Evolutionary conservation across 2,797 vertebrate genomes (phyloP).

Genomic region (Phyllotis vaccarum): DNA sequence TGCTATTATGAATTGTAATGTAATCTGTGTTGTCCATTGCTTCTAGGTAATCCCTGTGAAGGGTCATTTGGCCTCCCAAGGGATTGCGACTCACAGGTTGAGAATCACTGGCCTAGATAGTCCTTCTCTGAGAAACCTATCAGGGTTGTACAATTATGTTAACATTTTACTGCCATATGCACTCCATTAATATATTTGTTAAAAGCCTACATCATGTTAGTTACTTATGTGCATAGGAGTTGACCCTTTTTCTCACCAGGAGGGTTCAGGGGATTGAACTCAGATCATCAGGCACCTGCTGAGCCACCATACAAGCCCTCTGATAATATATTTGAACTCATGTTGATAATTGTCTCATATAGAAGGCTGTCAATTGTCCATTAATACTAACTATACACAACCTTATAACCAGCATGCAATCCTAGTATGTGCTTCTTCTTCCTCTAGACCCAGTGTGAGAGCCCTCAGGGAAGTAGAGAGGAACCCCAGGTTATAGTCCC

Average conservation of each 20-base stretch:
- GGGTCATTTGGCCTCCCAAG: not conserved
- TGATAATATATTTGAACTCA: not conserved
- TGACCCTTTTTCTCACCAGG: not conserved
- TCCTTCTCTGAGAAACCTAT: not conserved
- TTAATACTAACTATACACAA: not conserved
- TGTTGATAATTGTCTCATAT: not conserved
- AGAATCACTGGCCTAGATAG: not conserved
- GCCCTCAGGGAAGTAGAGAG: not conserved
- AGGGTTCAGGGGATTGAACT: not conserved
- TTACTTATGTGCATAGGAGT: no score
- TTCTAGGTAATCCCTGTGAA: not conserved
- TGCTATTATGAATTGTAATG: not conserved
- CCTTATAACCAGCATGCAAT: not conserved
- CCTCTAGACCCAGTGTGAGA: not conserved
- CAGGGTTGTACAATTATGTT: not conserved
- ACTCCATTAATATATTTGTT: not conserved
- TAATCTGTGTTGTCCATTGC: not conserved
- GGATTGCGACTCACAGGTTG: not conserved
- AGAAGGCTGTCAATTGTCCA: not conserved
- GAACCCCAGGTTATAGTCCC: accelerated
- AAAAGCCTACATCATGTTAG: not conserved
- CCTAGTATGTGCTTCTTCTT: not conserved
- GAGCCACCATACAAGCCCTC: not conserved
- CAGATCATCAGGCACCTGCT: not conserved
- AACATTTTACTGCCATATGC: not conserved